Conservation (phyloP, 2,888 invertebrate species). For the Panorpa germanica region DNA sequence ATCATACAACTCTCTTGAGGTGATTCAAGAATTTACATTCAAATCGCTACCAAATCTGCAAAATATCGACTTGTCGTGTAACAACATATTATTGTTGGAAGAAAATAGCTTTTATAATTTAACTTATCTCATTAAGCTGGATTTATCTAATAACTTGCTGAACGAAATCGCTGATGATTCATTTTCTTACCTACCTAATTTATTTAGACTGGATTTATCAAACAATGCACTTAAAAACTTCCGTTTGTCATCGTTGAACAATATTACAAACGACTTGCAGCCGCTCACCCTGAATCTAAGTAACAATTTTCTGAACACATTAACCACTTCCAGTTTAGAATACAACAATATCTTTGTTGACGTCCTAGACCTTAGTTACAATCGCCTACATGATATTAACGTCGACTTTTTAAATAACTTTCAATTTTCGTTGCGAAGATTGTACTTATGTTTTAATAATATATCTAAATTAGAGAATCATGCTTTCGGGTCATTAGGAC, state of each 20-base stretch:
- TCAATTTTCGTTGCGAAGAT: conserved; percentile 40
- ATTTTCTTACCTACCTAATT: conserved; percentile 53
- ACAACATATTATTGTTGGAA: conserved; percentile 51
- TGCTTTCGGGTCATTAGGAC: conserved; percentile 49
- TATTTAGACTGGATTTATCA: conserved; percentile 64
- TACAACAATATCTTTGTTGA: conserved; percentile 16
- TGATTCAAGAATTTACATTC: conserved; percentile 49
- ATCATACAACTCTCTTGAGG: conserved; percentile 60
- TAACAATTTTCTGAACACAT: conserved; percentile 37
- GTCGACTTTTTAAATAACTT: conserved; percentile 42
- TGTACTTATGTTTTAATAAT: conserved; percentile 56
- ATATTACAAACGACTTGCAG: conserved; percentile 41
- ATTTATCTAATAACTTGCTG: conserved; percentile 68
- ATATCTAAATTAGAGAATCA: conserved; percentile 50
- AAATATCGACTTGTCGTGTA: conserved; percentile 60
- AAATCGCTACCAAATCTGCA: conserved; percentile 50
- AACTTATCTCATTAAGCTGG: conserved; percentile 59
- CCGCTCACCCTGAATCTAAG: conserved; percentile 62
- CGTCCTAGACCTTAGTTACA: conserved; percentile 47
- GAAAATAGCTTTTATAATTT: conserved; percentile 58
- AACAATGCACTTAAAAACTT: conserved; percentile 54
- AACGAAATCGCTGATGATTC: conserved; percentile 50
- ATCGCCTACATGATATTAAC: conserved; percentile 43
- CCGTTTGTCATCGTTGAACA: conserved; percentile 44
- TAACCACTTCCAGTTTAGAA: conserved; percentile 20